Percentiles rank a stretch among this genome's conserved stretches.
Evolutionary conservation across 2,888 invertebrate genomes (phyloP).

Genomic region (Lamellibrachia satsuma): DNA sequence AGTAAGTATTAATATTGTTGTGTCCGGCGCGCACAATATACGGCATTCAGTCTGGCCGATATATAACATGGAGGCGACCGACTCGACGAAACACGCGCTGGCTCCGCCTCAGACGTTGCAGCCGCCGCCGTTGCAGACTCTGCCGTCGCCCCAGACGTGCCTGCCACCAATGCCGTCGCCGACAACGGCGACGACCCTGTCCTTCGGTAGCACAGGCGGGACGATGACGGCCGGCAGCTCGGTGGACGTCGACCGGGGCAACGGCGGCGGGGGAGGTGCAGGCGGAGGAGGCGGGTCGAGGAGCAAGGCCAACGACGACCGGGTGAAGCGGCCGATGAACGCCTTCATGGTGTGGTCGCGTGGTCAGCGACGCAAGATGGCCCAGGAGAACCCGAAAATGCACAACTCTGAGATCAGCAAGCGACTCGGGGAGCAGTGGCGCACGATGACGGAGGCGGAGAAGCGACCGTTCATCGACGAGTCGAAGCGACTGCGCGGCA

Average conservation of each 20-base stretch:
- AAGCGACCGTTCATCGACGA: slow-evolving; percentile 30
- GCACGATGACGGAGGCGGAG: slow-evolving; percentile 27
- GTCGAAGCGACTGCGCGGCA: slow-evolving; percentile 26
- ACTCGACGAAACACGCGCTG: not conserved
- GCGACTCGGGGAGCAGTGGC: slow-evolving; percentile 28
- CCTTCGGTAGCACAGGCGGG: not conserved
- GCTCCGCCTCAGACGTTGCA: not conserved
- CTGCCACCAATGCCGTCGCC: not conserved
- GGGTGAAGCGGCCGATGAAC: slow-evolving; percentile 33
- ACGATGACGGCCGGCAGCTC: not conserved
- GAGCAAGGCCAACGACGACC: slow-evolving; percentile 24
- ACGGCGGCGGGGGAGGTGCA: not conserved
- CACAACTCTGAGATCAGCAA: slow-evolving; percentile 31
- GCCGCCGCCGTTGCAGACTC: not conserved
- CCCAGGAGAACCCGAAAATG: slow-evolving; percentile 26
- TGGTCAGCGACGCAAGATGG: slow-evolving; percentile 26
- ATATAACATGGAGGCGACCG: slow-evolving; percentile 5
- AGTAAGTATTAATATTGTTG: slow-evolving; percentile 6
- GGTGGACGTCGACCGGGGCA: not conserved
- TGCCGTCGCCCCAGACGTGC: not conserved
- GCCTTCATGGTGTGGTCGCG: slow-evolving; percentile 33
- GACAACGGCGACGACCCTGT: not conserved
- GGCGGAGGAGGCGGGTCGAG: not conserved
- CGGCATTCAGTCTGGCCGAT: slow-evolving; percentile 13
- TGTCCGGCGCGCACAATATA: slow-evolving; percentile 17